Conservation (phyloP, 2,113 vertebrate genomes). For the Camelus dromedarius region DNA sequence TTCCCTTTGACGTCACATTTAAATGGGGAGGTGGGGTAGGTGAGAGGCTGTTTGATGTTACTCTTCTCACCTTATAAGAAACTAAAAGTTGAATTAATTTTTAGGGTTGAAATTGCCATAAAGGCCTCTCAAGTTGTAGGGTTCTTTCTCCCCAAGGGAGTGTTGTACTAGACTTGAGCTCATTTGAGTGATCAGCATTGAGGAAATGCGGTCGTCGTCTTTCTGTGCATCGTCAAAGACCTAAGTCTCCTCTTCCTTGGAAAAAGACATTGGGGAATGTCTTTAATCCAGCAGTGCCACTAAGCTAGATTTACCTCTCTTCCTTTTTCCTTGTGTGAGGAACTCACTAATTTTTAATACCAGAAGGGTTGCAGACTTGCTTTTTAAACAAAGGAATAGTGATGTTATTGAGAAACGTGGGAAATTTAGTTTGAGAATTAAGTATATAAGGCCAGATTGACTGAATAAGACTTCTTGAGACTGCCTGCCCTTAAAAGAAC, state of each 20-base stretch:
- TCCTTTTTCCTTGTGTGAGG: neutral
- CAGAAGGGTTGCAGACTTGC: neutral
- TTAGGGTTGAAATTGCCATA: neutral
- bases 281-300: neutral
- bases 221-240: neutral
- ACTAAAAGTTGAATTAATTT: neutral
- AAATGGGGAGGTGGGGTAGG: neutral
- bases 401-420: neutral
- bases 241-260: neutral
- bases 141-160: neutral
- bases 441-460: neutral
- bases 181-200: neutral
- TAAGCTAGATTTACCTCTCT: neutral
- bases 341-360: neutral
- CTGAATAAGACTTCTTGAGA: neutral
- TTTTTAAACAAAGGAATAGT: neutral
- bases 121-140: neutral
- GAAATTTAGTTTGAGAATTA: neutral
- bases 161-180: neutral
- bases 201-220: neutral
- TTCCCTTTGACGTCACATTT: neutral
- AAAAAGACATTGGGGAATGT: neutral
- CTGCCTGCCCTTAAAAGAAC: neutral
- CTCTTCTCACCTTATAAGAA: slow-evolving; percentile 26
- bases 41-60: neutral